Conservation (phyloP, 2,797 vertebrate genomes). For the Todus mexicanus region DNA sequence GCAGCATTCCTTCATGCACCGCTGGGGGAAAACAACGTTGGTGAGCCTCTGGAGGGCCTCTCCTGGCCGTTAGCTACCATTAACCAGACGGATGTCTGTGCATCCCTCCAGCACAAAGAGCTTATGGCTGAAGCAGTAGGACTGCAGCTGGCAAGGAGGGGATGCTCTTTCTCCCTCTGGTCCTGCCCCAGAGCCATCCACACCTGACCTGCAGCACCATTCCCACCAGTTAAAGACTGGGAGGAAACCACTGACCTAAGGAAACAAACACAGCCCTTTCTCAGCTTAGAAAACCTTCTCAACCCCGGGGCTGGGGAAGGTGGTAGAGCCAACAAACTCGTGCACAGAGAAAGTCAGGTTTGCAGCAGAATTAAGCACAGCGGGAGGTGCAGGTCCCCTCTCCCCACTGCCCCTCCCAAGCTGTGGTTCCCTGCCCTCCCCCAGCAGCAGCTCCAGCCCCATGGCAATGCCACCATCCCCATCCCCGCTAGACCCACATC, state of each 20-base stretch:
- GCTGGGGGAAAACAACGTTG: neutral
- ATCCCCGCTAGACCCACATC: neutral
- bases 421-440: neutral
- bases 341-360: neutral
- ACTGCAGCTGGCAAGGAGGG: neutral
- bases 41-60: neutral
- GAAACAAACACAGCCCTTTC: neutral
- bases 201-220: neutral
- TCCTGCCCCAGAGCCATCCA: neutral
- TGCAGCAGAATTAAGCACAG: neutral
- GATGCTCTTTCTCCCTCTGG: neutral
- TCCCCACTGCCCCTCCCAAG: neutral
- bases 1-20: neutral
- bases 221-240: neutral
- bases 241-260: neutral
- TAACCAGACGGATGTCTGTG: neutral
- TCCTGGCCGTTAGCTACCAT: neutral
- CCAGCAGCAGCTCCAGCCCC: neutral
- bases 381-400: accelerated
- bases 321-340: neutral
- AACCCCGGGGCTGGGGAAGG: neutral
- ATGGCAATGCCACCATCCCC: neutral
- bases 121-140: neutral
- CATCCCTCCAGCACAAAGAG: neutral
- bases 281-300: neutral